Evolutionary conservation across 2,888 invertebrate species (phyloP).

Genomic region (Synanthedon myopaeformis): DNA sequence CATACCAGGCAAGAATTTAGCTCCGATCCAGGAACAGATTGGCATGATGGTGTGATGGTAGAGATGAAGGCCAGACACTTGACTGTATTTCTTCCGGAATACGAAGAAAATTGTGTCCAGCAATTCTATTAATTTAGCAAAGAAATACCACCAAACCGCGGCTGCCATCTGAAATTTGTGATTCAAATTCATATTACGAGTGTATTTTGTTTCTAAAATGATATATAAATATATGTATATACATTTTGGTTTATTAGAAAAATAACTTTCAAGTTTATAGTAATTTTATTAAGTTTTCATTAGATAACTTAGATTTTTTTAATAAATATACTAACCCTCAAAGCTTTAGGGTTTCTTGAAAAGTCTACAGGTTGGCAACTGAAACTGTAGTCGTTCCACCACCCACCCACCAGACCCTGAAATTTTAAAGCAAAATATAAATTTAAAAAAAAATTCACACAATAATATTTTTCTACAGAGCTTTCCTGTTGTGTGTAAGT

Average conservation of each 20-base stretch:
- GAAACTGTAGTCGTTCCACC: slow-evolving; percentile 74
- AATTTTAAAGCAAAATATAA: slow-evolving; percentile 13
- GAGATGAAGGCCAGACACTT: slow-evolving; percentile 89
- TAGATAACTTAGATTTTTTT: not conserved
- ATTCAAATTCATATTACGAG: slow-evolving; percentile 2
- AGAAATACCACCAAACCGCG: slow-evolving; percentile 83
- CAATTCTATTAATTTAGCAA: slow-evolving; percentile 82
- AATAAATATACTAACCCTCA: slow-evolving; percentile 66
- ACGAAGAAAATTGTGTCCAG: slow-evolving; percentile 90
- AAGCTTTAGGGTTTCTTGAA: slow-evolving; percentile 66
- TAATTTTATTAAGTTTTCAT: too few species aligned
- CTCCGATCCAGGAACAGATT: slow-evolving; percentile 82
- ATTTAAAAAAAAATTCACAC: not conserved
- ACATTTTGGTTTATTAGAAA: not conserved
- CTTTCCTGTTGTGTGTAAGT: too few species aligned
- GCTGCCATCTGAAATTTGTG: slow-evolving; percentile 58
- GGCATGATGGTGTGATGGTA: slow-evolving; percentile 90
- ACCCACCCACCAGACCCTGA: slow-evolving; percentile 60
- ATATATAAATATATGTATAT: too few species aligned
- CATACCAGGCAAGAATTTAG: slow-evolving; percentile 81
- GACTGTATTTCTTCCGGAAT: slow-evolving; percentile 88
- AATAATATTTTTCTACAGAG: not conserved
- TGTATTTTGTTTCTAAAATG: too few species aligned
- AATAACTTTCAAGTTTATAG: not conserved
- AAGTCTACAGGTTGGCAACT: slow-evolving; percentile 81